A percentile compares a stretch with the other conserved stretches of the same genome.
Evolutionary conservation across 1,140 invertebrate genomes (phyloP).

Genomic region (Papilio glaucus): DNA sequence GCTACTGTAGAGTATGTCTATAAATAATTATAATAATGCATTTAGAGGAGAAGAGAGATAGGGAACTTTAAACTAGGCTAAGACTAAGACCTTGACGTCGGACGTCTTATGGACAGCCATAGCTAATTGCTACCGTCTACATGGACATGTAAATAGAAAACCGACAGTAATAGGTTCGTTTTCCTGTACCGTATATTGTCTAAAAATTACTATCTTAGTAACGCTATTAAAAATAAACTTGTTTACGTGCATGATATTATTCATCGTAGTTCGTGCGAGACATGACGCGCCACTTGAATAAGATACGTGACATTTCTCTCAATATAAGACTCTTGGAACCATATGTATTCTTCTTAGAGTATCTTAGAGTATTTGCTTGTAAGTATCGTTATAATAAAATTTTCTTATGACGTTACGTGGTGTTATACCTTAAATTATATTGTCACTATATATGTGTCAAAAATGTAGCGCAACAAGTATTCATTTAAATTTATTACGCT

Average conservation of each 20-base stretch:
- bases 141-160: neutral
- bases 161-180: neutral
- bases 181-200: constrained; percentile 4
- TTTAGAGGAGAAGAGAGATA: too few relatives aligned
- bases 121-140: constrained; percentile 3
- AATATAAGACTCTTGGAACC: neutral
- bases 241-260: constrained; percentile 14
- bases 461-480: neutral
- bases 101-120: neutral
- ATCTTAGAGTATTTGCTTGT: too few relatives aligned
- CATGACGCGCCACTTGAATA: neutral
- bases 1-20: too few relatives aligned
- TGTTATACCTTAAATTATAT: too few relatives aligned
- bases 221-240: neutral
- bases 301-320: constrained; percentile 1
- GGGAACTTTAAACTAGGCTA: too few relatives aligned
- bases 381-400: too few relatives aligned
- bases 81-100: neutral
- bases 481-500: neutral
- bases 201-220: neutral
- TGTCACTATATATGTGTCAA: neutral
- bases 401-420: too few relatives aligned
- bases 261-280: constrained; percentile 5
- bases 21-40: too few relatives aligned
- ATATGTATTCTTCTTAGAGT: too few relatives aligned